These are phyloP conservation scores for Panthera tigris DNA, from an alignment of 2,113 vertebrate species.

Conservation along the genomic window DNA sequence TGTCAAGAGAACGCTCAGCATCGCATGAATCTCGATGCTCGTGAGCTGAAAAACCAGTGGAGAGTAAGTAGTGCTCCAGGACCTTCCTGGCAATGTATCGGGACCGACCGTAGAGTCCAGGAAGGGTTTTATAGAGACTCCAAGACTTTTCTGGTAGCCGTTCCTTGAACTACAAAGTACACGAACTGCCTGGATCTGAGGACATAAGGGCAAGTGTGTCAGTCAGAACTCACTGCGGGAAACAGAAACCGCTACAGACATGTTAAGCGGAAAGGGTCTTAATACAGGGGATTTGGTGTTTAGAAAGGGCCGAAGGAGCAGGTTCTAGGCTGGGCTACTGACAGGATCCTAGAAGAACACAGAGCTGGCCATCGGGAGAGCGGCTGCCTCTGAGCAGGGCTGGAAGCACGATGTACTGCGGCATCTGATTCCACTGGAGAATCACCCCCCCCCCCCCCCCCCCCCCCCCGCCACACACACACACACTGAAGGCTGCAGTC, in stretches of 20 bases:
- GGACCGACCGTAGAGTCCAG: not conserved
- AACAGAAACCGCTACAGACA: not conserved
- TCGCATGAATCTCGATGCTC: not conserved
- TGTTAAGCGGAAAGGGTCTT: not conserved
- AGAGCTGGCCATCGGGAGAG: not conserved
- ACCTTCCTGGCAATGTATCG: fast-evolving
- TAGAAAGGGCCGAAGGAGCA: not conserved
- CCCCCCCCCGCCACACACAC: too few species aligned
- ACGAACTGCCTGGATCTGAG: not conserved
- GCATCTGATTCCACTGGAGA: not conserved
- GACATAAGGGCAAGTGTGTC: too few species aligned
- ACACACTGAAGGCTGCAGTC: too few species aligned
- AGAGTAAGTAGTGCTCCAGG: too few species aligned
- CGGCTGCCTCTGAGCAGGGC: not conserved
- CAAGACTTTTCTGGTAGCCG: not conserved
- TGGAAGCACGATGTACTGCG: too few species aligned
- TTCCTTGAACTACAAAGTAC: not conserved
- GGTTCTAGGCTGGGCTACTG: not conserved
- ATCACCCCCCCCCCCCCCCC: fast-evolving
- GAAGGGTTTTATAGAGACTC: not conserved
- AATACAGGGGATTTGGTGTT: not conserved
- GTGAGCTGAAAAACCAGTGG: fast-evolving
- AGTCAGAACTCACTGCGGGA: not conserved
- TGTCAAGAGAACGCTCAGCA: not conserved
- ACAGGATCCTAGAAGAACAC: not conserved